Evolutionary conservation across 1,140 invertebrate species (phyloP).

Genomic region (Drosophila sp.): DNA sequence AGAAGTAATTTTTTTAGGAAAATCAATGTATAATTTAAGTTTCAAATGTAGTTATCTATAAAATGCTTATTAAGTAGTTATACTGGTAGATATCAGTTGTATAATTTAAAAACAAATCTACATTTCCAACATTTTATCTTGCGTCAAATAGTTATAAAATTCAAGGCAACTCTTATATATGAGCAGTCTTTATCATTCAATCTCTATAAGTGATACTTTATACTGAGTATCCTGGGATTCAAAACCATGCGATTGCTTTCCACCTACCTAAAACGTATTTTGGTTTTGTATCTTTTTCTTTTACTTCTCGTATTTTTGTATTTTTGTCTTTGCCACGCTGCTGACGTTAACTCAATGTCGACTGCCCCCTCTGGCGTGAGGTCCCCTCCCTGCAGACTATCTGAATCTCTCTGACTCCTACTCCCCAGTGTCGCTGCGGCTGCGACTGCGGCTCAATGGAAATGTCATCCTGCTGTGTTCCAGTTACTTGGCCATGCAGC

Average conservation of each 20-base stretch:
- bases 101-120: too few species aligned
- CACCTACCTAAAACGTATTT: slow-evolving; percentile 7
- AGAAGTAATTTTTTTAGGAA: too few species aligned
- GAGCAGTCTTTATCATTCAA: not conserved
- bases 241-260: not conserved
- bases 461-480: slow-evolving; percentile 83
- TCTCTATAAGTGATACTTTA: not conserved
- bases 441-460: slow-evolving; percentile 68
- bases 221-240: slow-evolving; percentile 13
- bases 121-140: too few species aligned
- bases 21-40: too few species aligned
- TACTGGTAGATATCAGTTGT: too few species aligned
- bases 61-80: too few species aligned
- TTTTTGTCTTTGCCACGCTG: slow-evolving; percentile 28
- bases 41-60: too few species aligned
- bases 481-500: slow-evolving; percentile 71
- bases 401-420: slow-evolving; percentile 7
- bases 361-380: slow-evolving; percentile 15
- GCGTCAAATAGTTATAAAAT: not conserved
- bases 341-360: slow-evolving; percentile 70
- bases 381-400: slow-evolving; percentile 5
- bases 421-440: slow-evolving; percentile 14
- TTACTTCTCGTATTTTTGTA: not conserved
- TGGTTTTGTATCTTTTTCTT: slow-evolving; percentile 15
- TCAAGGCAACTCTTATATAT: not conserved